These are phyloP conservation scores for Caenorhabditis brenneri DNA, from an alignment of 1,140 invertebrate species.

Conservation along the genomic window DNA sequence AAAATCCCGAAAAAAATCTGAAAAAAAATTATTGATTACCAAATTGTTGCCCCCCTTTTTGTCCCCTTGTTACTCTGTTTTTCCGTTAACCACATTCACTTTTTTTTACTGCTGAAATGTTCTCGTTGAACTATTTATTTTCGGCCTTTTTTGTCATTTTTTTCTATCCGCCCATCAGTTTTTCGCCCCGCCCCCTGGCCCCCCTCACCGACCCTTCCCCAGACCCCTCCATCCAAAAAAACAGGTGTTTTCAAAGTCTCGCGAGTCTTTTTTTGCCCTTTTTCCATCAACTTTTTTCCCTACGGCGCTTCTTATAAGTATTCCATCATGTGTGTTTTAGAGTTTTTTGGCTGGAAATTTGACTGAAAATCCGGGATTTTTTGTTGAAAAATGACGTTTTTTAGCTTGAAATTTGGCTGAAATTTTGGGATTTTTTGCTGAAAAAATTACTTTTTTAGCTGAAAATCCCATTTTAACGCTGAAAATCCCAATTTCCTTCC, in stretches of 20 bases:
- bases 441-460: too few relatives aligned
- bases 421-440: too few relatives aligned
- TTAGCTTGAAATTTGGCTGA: too few relatives aligned
- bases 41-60: slow-evolving; percentile 45
- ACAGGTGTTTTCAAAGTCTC: slow-evolving; percentile 13
- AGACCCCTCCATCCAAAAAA: slow-evolving; percentile 12
- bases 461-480: too few relatives aligned
- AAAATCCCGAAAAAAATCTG: slow-evolving; percentile 27
- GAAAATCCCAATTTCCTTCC: too few relatives aligned
- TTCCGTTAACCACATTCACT: slow-evolving; percentile 30
- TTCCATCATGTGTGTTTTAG: not conserved
- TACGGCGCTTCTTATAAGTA: too few relatives aligned
- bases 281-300: not conserved
- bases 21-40: slow-evolving; percentile 9
- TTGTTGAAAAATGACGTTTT: too few relatives aligned
- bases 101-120: not conserved
- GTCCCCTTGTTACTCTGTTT: slow-evolving; percentile 46
- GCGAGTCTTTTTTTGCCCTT: too few relatives aligned
- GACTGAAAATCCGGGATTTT: too few relatives aligned
- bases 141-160: not conserved
- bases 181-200: too few relatives aligned
- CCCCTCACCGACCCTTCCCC: slow-evolving; percentile 20
- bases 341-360: too few relatives aligned
- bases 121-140: not conserved
- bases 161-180: too few relatives aligned